Percentiles rank a stretch among this genome's conserved stretches.
phyloP scores from a whole-genome alignment of 1,140 invertebrate genomes.

The Panulirus ornatus region DNA sequence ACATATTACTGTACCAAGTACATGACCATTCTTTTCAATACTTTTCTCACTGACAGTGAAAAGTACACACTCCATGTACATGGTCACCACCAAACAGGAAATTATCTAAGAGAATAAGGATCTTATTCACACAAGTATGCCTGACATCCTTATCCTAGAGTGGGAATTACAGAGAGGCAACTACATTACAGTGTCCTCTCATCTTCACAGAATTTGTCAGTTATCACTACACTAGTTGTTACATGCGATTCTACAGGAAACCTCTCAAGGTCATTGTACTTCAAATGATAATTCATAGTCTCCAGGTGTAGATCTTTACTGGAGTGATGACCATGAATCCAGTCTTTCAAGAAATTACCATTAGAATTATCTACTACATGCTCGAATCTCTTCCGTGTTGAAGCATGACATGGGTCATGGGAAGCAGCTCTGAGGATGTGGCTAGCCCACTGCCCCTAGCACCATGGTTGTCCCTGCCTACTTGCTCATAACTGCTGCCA shows the following conservation, averaged over 20 bases:
- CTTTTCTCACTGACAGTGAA: neutral
- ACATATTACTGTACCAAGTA: neutral
- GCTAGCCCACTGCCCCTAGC: conserved; percentile 34
- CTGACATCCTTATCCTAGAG: neutral
- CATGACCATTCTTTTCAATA: neutral
- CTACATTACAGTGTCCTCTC: neutral
- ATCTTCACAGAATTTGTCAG: neutral
- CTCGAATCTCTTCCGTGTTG: neutral
- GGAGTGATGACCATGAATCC: neutral
- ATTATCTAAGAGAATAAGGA: neutral
- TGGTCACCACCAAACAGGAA: neutral
- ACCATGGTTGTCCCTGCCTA: conserved; percentile 30
- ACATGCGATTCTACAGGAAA: neutral
- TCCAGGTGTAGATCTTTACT: neutral
- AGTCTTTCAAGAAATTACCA: neutral
- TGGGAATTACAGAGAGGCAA: neutral
- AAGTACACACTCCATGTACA: neutral
- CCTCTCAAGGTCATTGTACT: neutral
- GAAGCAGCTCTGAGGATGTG: conserved; percentile 3
- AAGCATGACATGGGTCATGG: conserved; percentile 8
- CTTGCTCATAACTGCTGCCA: conserved; percentile 5
- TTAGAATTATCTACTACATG: neutral
- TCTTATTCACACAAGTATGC: neutral
- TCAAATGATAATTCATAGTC: neutral
- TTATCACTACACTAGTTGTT: neutral